phyloP scores from a whole-genome alignment of 2,888 invertebrate genomes.

The Digitonthophagus gazella region DNA sequence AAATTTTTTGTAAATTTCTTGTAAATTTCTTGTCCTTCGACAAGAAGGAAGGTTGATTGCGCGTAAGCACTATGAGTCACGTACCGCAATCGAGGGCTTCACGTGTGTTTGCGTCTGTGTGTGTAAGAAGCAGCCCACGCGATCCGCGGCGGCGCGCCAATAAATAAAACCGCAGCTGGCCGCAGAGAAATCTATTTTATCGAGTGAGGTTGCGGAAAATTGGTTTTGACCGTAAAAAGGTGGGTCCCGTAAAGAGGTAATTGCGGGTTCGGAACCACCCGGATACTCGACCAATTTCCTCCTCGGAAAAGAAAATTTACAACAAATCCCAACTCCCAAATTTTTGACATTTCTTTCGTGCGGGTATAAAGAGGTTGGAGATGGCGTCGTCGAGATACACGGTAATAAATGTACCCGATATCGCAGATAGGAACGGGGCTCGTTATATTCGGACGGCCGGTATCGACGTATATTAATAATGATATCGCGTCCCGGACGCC shows the following conservation, averaged over 20 bases:
- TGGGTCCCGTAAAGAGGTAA: neutral
- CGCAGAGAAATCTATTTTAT: constrained; percentile 14
- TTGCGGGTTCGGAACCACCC: neutral
- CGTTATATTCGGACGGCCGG: constrained; percentile 20
- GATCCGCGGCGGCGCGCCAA: neutral
- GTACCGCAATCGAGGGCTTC: neutral
- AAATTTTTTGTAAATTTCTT: too few species aligned
- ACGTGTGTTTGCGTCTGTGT: neutral
- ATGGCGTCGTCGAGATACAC: constrained; percentile 2
- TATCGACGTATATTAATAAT: constrained; percentile 49
- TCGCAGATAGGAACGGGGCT: constrained; percentile 17
- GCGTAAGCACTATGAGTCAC: neutral
- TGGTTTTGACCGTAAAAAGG: constrained; percentile 13
- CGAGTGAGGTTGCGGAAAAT: constrained; percentile 9
- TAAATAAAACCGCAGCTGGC: constrained; percentile 17
- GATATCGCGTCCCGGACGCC: constrained; percentile 45
- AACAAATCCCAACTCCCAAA: neutral
- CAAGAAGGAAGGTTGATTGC: neutral
- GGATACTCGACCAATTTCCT: neutral
- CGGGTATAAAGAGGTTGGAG: neutral
- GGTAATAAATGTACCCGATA: constrained; percentile 25
- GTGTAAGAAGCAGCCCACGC: constrained; percentile 10
- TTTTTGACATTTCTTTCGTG: neutral
- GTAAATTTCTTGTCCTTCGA: neutral
- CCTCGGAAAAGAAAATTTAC: neutral